Evolutionary conservation across 2,888 invertebrate species (phyloP).

Genomic region (Oligia fasciuncula): DNA sequence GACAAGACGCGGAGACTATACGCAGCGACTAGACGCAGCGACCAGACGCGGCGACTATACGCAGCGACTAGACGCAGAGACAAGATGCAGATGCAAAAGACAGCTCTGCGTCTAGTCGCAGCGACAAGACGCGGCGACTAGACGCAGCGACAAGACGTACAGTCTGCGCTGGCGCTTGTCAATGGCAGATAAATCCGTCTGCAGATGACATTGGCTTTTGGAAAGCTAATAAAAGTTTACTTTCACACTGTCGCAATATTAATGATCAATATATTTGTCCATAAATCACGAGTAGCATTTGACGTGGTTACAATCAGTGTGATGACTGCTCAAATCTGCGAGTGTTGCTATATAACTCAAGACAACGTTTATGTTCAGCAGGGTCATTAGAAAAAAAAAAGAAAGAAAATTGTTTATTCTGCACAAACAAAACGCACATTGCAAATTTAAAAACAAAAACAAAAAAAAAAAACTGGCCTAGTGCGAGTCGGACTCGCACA

Average conservation of each 20-base stretch:
- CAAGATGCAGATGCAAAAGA: neutral
- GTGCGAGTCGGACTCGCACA: no score
- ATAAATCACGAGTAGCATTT: slow-evolving; percentile 8
- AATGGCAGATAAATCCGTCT: neutral
- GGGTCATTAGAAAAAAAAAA: no score
- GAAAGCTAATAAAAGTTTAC: slow-evolving; percentile 25
- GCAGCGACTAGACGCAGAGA: neutral
- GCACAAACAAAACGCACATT: no score
- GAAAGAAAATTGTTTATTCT: no score
- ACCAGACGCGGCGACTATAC: no score
- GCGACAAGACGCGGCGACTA: neutral
- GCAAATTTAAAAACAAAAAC: no score
- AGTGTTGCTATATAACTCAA: neutral
- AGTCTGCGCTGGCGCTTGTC: neutral
- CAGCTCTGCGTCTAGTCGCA: neutral
- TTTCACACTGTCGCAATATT: slow-evolving; percentile 12
- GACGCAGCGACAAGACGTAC: neutral
- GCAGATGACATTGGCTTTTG: slow-evolving; percentile 22
- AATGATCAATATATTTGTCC: slow-evolving; percentile 14
- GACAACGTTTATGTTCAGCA: no score
- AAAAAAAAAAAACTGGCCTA: no score
- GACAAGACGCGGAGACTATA: no score
- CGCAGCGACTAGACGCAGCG: no score
- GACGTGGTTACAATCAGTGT: neutral
- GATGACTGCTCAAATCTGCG: neutral